Conservation (phyloP, 2,797 vertebrate species). For the Apogon hyalosoma region DNA sequence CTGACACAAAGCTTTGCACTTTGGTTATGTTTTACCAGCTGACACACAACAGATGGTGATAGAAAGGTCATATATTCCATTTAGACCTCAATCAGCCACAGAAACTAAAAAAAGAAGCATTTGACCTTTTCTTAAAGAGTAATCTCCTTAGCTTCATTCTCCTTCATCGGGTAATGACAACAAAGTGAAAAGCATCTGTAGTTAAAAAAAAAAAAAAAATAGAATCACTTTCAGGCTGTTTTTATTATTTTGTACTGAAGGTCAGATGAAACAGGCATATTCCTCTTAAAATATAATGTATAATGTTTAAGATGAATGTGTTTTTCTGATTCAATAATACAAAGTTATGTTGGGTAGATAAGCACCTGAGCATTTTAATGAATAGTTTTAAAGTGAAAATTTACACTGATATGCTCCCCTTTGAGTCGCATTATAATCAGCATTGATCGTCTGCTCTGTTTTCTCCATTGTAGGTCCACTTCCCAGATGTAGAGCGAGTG, state of each 20-base stretch:
- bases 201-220: neutral
- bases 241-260: neutral
- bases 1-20: neutral
- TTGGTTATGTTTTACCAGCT: neutral
- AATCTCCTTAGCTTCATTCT: constrained; percentile 10
- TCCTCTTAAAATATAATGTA: too few species aligned
- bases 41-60: neutral
- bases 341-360: neutral
- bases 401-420: neutral
- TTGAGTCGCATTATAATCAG: constrained; percentile 6
- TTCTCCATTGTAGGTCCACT: constrained; percentile 88
- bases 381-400: too few species aligned
- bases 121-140: constrained; percentile 5
- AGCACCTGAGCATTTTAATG: neutral
- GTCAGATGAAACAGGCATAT: neutral
- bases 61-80: constrained; percentile 12
- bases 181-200: neutral
- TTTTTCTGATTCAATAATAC: too few species aligned
- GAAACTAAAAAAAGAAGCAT: neutral
- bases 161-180: neutral
- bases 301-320: too few species aligned
- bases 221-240: neutral
- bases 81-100: neutral
- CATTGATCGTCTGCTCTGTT: too few species aligned
- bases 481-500: constrained; percentile 95